Conservation (phyloP, 2,797 vertebrate genomes). For the Danionella dracula region DNA sequence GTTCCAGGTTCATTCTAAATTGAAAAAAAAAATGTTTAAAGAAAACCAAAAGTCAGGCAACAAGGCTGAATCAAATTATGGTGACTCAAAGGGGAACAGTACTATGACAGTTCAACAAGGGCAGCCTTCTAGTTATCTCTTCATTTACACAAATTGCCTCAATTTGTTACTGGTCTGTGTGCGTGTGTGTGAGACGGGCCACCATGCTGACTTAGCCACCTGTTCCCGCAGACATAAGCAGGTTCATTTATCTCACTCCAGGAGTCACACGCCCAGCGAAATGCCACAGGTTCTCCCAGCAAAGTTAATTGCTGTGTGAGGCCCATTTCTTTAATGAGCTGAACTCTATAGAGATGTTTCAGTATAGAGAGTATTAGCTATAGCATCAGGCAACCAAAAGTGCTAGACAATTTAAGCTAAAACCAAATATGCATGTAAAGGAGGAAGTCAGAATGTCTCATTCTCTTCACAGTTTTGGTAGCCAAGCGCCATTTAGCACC, state of each 20-base stretch:
- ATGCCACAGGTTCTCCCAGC: conserved; percentile 20
- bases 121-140: conserved; percentile 39
- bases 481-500: neutral
- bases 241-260: conserved; percentile 74
- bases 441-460: neutral
- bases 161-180: conserved; percentile 34
- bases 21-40: too few relatives aligned
- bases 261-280: conserved; percentile 36
- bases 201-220: conserved; percentile 73
- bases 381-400: too few relatives aligned
- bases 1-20: too few relatives aligned
- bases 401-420: neutral
- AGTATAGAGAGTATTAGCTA: neutral
- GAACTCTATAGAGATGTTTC: neutral
- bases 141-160: conserved; percentile 42
- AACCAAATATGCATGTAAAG: neutral
- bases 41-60: conserved; percentile 16
- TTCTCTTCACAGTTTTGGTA: neutral
- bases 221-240: conserved; percentile 72
- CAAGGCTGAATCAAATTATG: neutral
- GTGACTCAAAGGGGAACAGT: conserved; percentile 33
- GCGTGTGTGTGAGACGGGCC: conserved; percentile 46
- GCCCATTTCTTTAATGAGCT: conserved; percentile 3
- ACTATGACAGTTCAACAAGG: conserved; percentile 34
- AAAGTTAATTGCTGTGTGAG: conserved; percentile 11